A percentile compares a stretch with the other conserved stretches of the same genome.
Conservation (phyloP, 2,888 invertebrate genomes). For the Noctua comes region DNA sequence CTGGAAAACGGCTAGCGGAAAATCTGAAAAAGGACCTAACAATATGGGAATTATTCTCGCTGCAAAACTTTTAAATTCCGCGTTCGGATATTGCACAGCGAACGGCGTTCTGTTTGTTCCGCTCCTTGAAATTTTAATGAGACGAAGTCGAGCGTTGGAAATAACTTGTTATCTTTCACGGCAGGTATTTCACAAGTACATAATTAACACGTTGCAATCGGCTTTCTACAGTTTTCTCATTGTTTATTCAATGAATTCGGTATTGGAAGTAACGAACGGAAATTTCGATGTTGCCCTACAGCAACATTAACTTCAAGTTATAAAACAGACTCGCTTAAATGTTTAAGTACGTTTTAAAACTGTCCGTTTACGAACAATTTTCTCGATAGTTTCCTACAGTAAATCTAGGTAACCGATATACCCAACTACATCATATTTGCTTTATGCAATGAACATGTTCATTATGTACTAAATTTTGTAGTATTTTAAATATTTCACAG, state of each 20-base stretch:
- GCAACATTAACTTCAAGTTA: no score
- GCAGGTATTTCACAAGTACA: constrained; percentile 59
- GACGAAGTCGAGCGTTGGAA: constrained; percentile 66
- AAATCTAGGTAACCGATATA: neutral
- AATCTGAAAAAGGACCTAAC: constrained; percentile 58
- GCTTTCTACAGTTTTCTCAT: constrained; percentile 48
- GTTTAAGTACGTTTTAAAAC: neutral
- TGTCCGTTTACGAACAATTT: neutral
- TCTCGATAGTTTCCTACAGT: neutral
- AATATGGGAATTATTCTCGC: constrained; percentile 67
- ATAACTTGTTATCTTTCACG: constrained; percentile 57
- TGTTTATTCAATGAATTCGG: constrained; percentile 34
- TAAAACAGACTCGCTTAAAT: neutral
- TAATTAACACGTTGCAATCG: constrained; percentile 58
- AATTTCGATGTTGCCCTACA: no score
- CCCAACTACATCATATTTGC: neutral
- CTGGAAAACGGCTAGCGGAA: constrained; percentile 57
- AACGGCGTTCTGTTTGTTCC: constrained; percentile 71
- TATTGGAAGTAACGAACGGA: constrained; percentile 32
- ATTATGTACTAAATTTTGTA: neutral
- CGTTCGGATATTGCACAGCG: constrained; percentile 74
- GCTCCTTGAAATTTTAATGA: constrained; percentile 79
- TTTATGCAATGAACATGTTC: no score
- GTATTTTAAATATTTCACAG: neutral
- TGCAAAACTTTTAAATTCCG: constrained; percentile 75